These are phyloP conservation scores for Silurus glanis DNA, from an alignment of 2,113 vertebrate genomes.

Conservation along the genomic window DNA sequence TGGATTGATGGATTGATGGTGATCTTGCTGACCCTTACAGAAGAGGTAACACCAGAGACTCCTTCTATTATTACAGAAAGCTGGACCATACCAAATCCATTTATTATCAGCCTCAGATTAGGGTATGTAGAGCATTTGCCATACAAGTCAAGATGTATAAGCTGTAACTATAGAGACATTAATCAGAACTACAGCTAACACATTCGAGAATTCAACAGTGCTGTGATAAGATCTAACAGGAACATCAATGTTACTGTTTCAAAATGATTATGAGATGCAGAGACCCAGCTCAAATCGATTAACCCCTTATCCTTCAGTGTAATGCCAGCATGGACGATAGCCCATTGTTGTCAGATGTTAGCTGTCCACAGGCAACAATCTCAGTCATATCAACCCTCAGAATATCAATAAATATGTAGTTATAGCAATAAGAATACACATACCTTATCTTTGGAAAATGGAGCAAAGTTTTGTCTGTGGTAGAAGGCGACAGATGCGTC, in stretches of 20 bases:
- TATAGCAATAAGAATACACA: not conserved
- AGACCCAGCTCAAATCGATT: not conserved
- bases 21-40: not conserved
- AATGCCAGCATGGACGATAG: no score
- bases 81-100: not conserved
- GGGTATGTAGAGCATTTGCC: not conserved
- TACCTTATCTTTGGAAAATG: conserved; percentile 52
- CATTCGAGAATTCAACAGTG: not conserved
- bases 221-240: not conserved
- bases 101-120: not conserved
- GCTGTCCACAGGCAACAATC: no score
- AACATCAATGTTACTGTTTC: not conserved
- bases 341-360: no score
- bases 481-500: conserved; percentile 35
- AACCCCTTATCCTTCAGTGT: no score
- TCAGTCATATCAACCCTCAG: not conserved
- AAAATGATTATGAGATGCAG: not conserved
- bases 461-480: conserved; percentile 11
- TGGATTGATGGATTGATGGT: no score
- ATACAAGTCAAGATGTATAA: not conserved
- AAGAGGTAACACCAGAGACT: not conserved
- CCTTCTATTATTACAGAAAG: not conserved
- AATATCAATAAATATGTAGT: not conserved
- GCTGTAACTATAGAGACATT: not conserved
- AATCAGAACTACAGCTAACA: no score